These are phyloP conservation scores for Leiothrix lutea DNA, from an alignment of 2,113 vertebrate species.

Conservation along the genomic window DNA sequence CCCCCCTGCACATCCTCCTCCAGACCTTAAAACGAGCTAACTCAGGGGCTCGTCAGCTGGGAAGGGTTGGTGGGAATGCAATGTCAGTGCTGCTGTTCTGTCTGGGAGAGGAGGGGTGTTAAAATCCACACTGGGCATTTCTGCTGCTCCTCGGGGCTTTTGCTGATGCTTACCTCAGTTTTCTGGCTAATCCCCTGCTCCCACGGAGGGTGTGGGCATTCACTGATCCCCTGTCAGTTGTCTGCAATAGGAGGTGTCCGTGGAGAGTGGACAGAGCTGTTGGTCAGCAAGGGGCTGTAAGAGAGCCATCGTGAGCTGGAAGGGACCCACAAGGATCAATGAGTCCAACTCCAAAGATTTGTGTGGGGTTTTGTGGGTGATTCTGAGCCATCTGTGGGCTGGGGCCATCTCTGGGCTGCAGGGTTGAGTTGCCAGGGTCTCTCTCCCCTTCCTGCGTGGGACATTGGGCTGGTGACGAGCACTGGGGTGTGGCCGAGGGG, in stretches of 20 bases:
- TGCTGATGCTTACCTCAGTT: neutral
- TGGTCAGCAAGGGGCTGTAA: neutral
- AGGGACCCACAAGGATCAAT: neutral
- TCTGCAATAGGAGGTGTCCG: neutral
- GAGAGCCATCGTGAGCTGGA: neutral
- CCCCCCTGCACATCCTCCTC: neutral
- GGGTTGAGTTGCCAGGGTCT: neutral
- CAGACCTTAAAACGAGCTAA: neutral
- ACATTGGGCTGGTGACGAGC: neutral
- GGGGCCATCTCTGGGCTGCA: neutral
- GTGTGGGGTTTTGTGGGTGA: neutral
- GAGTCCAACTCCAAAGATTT: neutral
- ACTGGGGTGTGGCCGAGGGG: accelerated
- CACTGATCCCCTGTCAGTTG: accelerated
- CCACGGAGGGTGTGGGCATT: accelerated
- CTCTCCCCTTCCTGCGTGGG: accelerated
- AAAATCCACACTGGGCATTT: neutral
- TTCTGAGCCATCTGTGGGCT: neutral
- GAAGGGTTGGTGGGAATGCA: neutral
- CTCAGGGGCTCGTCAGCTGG: neutral
- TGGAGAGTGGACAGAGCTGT: neutral
- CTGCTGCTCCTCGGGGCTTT: accelerated
- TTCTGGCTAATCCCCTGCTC: neutral
- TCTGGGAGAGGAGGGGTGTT: neutral
- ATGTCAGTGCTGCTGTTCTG: accelerated